Evolutionary conservation across 2,113 vertebrate genomes (phyloP).

Genomic region (Crotalus viridis): DNA sequence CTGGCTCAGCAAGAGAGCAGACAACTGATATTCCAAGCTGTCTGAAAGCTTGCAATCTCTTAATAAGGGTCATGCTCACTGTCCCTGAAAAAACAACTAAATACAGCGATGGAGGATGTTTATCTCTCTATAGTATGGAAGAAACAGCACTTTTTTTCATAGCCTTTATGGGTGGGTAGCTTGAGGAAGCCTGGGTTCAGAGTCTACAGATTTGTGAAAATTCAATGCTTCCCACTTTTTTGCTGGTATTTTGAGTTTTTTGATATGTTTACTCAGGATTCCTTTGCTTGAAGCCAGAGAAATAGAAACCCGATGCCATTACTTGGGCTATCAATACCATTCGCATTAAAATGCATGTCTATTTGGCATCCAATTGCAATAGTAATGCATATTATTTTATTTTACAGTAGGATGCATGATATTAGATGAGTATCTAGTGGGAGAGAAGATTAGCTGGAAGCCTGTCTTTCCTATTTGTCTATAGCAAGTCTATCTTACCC

Average conservation of each 20-base stretch:
- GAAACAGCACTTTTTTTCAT: background rate
- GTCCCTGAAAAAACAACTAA: slow-evolving; percentile 15
- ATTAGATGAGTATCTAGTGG: background rate
- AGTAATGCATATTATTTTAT: background rate
- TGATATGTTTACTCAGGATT: background rate
- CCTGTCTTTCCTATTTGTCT: background rate
- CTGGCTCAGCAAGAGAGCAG: background rate
- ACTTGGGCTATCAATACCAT: background rate
- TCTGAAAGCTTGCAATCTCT: background rate
- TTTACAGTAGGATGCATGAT: background rate
- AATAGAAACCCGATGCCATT: background rate
- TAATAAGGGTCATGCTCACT: background rate
- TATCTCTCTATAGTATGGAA: background rate
- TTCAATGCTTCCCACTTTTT: background rate
- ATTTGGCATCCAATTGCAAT: background rate
- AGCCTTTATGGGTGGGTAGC: background rate
- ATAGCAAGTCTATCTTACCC: background rate
- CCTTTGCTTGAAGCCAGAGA: background rate
- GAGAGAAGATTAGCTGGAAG: background rate
- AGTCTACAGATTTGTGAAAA: background rate
- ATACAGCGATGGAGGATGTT: background rate
- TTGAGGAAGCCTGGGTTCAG: background rate
- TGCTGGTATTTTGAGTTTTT: background rate
- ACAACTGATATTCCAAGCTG: slow-evolving; percentile 17
- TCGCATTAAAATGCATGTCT: background rate